Base-by-base conservation (phyloP, 2,888 invertebrate species). In the Oxystoma pomonae region DNA sequence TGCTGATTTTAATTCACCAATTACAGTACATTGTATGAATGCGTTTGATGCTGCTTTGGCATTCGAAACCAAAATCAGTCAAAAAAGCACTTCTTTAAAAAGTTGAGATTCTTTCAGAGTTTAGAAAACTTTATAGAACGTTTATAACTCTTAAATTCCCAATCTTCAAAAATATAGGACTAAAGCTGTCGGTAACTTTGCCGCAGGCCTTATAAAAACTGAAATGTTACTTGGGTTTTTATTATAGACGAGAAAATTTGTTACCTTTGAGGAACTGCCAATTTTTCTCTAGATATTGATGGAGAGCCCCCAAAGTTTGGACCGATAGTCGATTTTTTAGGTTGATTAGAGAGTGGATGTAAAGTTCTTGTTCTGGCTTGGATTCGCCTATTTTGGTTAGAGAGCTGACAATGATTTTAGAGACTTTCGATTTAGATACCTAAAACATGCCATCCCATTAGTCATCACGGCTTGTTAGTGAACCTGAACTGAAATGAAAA, bases 221-320 rank as follows among this genome's bases (percentile, higher is more conserved):
- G n/a, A n/a, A n/a, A n/a, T n/a, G n/a, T n/a, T n/a, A n/a, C n/a
- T n/a, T n/a, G n/a, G n/a, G n/a, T n/a, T n/a, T n/a, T n/a, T n/a
- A n/a, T n/a, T n/a, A n/a, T n/a, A n/a, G n/a, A n/a, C n/a, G n/a
- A n/a, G n/a, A n/a, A n/a, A n/a, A n/a, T n/a, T n/a, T n/a, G n/a
- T n/a, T n/a, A 35, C 35, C 35, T 35, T 35, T 35, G 3, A 35
- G 12, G 35, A 35, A 35, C 12, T 9, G 75, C 86, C 87, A 89
- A 74, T 87, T 85, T 59, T 84, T 83, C 68, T 92, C 91, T 49
- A 92, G 73, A 75, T 87, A 90, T 71, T 87, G 85, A 18, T 93
- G 78, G 52, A 93, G 78, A 0, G 89, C 87, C 2, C 92, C 93
- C 1, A 89, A 76, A 0, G 92, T 88, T 72, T 90, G 85, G 1